phyloP scores from a whole-genome alignment of 2,113 vertebrate genomes.

The Dasyornis broadbenti region DNA sequence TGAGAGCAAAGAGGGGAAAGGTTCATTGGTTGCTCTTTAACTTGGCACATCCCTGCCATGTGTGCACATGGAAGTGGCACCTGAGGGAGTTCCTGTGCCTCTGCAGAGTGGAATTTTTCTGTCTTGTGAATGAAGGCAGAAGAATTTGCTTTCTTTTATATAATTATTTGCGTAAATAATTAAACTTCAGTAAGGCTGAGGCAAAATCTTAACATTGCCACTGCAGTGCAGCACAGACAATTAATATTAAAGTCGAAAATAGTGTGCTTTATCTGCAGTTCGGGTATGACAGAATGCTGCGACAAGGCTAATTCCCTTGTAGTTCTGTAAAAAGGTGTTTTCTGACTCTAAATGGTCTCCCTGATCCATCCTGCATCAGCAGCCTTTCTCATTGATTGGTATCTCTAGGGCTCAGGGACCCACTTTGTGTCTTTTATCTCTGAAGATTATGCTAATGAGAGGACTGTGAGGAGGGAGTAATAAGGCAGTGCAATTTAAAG shows the following conservation, averaged over 20 bases:
- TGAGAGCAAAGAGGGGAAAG: background rate
- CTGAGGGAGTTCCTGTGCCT: background rate
- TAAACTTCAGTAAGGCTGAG: background rate
- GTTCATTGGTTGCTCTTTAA: background rate
- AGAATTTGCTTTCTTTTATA: background rate
- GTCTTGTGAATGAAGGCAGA: background rate
- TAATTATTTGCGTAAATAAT: background rate
- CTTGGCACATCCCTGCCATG: background rate
- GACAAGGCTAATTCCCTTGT: background rate
- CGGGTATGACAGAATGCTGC: too few relatives aligned
- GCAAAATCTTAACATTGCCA: background rate
- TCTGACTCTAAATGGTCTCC: background rate
- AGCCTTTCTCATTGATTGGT: background rate
- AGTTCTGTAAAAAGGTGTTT: background rate
- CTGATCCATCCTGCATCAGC: background rate
- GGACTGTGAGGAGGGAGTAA: background rate
- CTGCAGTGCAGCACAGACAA: background rate
- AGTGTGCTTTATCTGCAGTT: background rate
- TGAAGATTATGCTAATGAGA: background rate
- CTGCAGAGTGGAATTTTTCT: background rate
- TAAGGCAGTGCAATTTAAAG: background rate
- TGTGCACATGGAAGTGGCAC: background rate
- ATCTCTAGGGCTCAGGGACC: background rate
- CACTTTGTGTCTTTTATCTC: background rate
- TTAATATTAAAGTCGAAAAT: background rate